Percentiles rank a stretch among this genome's conserved stretches.
phyloP scores from a whole-genome alignment of 2,113 vertebrate genomes.

The Pteronura brasiliensis region DNA sequence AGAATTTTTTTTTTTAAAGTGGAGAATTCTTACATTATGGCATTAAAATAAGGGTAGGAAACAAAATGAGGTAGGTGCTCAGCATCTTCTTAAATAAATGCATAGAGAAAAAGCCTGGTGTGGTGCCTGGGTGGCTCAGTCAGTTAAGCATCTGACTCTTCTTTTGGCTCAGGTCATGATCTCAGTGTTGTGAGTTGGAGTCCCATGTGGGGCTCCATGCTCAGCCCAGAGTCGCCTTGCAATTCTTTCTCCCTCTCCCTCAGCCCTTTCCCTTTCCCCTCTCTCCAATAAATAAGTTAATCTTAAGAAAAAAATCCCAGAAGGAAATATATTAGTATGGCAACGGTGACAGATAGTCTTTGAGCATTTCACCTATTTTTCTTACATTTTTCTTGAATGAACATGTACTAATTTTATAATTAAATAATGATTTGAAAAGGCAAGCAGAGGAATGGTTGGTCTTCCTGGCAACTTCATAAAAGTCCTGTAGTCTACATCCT shows the following conservation, averaged over 20 bases:
- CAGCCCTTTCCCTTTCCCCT: neutral
- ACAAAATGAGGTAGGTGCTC: neutral
- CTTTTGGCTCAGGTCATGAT: neutral
- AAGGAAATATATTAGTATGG: neutral
- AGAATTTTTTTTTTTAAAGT: neutral
- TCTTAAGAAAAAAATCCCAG: neutral
- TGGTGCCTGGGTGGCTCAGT: neutral
- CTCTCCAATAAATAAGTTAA: neutral
- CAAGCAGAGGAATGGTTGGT: neutral
- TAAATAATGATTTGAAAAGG: neutral
- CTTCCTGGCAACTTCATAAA: neutral
- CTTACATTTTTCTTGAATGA: neutral
- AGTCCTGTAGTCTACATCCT: neutral
- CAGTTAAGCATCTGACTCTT: neutral
- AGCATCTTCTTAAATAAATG: neutral
- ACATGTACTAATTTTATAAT: conserved; percentile 14
- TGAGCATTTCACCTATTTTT: neutral
- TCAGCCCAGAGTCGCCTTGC: neutral
- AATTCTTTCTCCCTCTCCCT: neutral
- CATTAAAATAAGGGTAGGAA: neutral
- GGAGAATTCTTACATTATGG: neutral
- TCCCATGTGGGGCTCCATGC: neutral
- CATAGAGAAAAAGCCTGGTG: neutral
- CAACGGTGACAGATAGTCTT: neutral
- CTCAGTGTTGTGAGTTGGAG: neutral